Conservation (phyloP, 2,888 invertebrate species). For the Rhagonycha fulva region DNA sequence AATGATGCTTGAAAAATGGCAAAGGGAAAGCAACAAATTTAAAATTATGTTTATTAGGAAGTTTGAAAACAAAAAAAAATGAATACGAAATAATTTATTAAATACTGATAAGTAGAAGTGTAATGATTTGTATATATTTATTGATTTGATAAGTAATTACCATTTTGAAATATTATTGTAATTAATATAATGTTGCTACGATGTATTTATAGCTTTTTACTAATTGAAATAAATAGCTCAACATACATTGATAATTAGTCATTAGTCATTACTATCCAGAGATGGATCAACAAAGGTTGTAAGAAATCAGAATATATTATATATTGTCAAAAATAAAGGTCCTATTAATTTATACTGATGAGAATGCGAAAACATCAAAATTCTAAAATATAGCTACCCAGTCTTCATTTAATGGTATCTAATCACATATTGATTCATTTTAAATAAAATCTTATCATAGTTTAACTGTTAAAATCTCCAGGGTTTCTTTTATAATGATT, state of each 20-base stretch:
- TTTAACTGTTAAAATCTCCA: background rate
- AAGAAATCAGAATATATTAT: background rate
- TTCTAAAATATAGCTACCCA: background rate
- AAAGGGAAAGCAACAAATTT: background rate
- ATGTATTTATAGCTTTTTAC: background rate
- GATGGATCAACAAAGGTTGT: background rate
- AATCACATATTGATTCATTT: background rate
- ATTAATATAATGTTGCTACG: background rate
- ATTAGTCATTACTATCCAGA: background rate
- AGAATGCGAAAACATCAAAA: background rate
- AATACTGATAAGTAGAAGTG: no score
- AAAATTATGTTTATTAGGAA: background rate
- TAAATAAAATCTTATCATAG: no score
- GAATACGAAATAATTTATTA: background rate
- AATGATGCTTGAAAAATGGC: background rate
- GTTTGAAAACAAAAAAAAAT: background rate
- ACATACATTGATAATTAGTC: background rate
- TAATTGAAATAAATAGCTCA: background rate
- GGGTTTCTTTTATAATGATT: background rate
- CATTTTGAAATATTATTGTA: background rate
- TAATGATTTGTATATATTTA: background rate
- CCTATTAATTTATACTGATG: background rate
- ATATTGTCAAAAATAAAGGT: background rate
- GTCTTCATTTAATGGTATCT: background rate
- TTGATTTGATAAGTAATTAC: background rate